Evolutionary conservation across 2,113 vertebrate species (phyloP).

Genomic region (Mionectes macconnelli): DNA sequence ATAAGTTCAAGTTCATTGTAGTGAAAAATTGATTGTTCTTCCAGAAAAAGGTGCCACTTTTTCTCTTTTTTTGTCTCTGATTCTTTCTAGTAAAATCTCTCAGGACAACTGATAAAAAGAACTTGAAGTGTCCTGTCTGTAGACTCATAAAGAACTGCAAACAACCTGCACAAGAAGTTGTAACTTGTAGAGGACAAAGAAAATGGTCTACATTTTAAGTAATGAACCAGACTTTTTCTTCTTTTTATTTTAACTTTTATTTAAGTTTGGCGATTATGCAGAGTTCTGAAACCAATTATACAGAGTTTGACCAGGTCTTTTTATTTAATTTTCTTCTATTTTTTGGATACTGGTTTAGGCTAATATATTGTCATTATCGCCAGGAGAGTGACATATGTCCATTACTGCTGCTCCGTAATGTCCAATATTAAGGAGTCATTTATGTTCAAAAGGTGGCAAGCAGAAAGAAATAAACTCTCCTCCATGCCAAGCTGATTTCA

Average conservation of each 20-base stretch:
- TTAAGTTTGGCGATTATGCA: not conserved
- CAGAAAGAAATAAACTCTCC: not conserved
- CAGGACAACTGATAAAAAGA: slow-evolving; percentile 7
- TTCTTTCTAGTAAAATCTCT: slow-evolving; percentile 18
- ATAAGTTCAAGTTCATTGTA: not conserved
- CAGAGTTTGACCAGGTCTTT: not conserved
- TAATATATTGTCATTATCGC: not conserved
- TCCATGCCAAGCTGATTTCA: not conserved
- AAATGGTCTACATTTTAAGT: not conserved
- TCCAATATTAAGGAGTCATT: not conserved
- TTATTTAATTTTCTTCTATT: not conserved
- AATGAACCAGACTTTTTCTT: not conserved
- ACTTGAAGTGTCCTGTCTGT: slow-evolving; percentile 1
- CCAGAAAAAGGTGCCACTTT: not conserved
- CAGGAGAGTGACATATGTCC: not conserved
- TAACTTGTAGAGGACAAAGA: not conserved
- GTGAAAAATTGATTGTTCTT: slow-evolving; percentile 11
- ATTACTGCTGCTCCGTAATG: not conserved
- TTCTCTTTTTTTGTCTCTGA: not conserved
- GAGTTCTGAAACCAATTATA: not conserved
- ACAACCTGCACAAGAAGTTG: not conserved
- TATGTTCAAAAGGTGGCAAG: not conserved
- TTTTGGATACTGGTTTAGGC: not conserved
- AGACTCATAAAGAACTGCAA: slow-evolving; percentile 15
- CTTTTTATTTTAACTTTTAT: not conserved